Base-by-base conservation (phyloP, 2,113 vertebrate species). In the Halichoeres trimaculatus region DNA sequence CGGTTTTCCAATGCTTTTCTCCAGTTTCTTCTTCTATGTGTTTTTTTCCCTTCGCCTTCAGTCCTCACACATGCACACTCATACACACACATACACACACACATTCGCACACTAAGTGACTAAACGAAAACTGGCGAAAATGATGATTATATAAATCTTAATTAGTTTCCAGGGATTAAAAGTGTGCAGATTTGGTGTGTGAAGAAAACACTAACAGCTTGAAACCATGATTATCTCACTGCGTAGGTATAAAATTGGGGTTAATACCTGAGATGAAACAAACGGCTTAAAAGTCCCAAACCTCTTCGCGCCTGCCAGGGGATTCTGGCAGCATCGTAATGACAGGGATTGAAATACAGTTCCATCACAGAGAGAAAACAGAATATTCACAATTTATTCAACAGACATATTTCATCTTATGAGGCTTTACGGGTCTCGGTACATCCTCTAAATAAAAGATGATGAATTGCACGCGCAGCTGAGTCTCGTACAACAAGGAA, bases 151-250 rank as follows among this genome's bases (percentile, higher is more conserved):
- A 89, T 85, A 90, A 93, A 89, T 90, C 89, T 88, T 93, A 94
- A 94, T 94, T 93, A 94, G 90, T 91, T 92, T 92, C 84, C 80
- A 79, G 87, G 92, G 91, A 93, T 94, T 93, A 93, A 88, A 92
- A 87, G 85, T 90, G 82, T 90, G 85, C 78, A 89, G 90, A 92
- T 91, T 92, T 88, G 69, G 87, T 81, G 78, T 87, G 88, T 81
- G 86, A 89, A 85, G 87, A 81, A 89, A 85, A 90, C 84, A 85
- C 74, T 78, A 90, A 88, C 88, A 87, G 89, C 88, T 89, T 90
- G 89, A 86, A 85, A 88, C 82, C 70, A 72, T 74, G 91, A 93
- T 92, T 93, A 92, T 91, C 85, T 83, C 84, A 79, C 70, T 87
- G 90, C 74, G 56, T 91, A 93, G 90, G 90, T 92, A 90, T 92